phyloP scores from a whole-genome alignment of 2,888 invertebrate species.

The Scaptomyza parva region DNA sequence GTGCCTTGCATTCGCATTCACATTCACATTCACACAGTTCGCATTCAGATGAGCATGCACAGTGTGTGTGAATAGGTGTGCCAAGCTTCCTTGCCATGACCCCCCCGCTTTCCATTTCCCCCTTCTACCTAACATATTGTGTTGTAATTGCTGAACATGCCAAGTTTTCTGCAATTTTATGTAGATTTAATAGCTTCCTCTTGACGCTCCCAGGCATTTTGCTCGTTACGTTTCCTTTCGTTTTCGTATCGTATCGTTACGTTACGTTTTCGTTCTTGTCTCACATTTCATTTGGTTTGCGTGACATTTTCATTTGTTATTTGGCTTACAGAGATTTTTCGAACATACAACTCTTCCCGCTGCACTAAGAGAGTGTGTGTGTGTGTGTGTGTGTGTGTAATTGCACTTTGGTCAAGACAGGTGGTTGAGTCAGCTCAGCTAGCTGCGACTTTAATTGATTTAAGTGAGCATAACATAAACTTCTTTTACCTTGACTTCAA shows the following conservation, averaged over 20 bases:
- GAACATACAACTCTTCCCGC: too few relatives aligned
- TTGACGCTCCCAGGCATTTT: conserved; percentile 54
- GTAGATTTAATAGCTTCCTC: conserved; percentile 80
- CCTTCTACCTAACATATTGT: conserved; percentile 42
- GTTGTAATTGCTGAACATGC: conserved; percentile 79
- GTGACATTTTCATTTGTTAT: conserved; percentile 67
- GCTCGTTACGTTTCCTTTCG: conserved; percentile 12
- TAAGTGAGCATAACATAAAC: conserved; percentile 30
- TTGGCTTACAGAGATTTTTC: not conserved
- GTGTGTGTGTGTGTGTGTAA: conserved; percentile 10
- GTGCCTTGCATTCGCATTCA: conserved; percentile 20
- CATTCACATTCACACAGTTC: too few relatives aligned
- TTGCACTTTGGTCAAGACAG: conserved; percentile 43
- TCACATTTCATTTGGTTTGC: conserved; percentile 74
- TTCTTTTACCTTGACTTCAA: conserved; percentile 14
- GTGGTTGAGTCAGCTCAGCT: not conserved
- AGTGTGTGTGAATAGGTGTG: conserved; percentile 69
- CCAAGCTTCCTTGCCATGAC: conserved; percentile 28
- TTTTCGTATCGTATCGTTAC: conserved; percentile 22
- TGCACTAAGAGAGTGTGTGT: too few relatives aligned
- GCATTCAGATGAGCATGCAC: conserved; percentile 80
- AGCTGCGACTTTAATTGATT: conserved; percentile 60
- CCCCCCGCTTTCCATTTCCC: not conserved
- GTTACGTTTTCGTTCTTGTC: conserved; percentile 44
- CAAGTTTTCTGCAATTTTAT: conserved; percentile 77